A percentile compares a stretch with the other conserved stretches of the same genome.
Conservation (phyloP, 2,888 invertebrate species). For the Drosophila putrida region DNA sequence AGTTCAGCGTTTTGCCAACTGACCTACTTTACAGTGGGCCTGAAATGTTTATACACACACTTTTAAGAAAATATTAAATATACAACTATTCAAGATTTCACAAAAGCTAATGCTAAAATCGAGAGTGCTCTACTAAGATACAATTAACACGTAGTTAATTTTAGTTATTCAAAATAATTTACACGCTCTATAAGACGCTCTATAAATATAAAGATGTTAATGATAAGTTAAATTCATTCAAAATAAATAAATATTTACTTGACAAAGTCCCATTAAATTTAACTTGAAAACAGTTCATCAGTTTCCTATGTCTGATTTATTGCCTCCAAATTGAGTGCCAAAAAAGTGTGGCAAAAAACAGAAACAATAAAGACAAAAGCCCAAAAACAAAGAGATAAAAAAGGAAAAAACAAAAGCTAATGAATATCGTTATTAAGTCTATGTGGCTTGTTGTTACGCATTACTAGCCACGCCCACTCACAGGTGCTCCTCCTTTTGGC, state of each 20-base stretch:
- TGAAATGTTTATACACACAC: neutral
- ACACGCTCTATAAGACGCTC: too few relatives aligned
- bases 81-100: conserved; percentile 3
- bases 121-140: neutral
- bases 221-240: too few relatives aligned
- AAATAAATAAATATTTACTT: too few relatives aligned
- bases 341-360: conserved; percentile 27
- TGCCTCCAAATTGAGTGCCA: conserved; percentile 6
- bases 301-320: conserved; percentile 12
- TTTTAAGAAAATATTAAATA: conserved; percentile 1
- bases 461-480: conserved; percentile 55
- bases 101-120: neutral
- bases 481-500: conserved; percentile 25
- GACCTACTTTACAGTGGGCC: conserved; percentile 19
- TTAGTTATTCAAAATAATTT: neutral
- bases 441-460: conserved; percentile 56
- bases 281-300: conserved; percentile 6
- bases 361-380: conserved; percentile 4
- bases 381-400: conserved; percentile 10
- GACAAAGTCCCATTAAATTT: too few relatives aligned
- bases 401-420: conserved; percentile 19
- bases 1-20: conserved; percentile 10
- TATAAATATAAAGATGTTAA: too few relatives aligned
- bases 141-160: conserved; percentile 1
- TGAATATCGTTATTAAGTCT: conserved; percentile 38